Conservation (phyloP, 2,797 vertebrate genomes). For the Gadopsis marmoratus region DNA sequence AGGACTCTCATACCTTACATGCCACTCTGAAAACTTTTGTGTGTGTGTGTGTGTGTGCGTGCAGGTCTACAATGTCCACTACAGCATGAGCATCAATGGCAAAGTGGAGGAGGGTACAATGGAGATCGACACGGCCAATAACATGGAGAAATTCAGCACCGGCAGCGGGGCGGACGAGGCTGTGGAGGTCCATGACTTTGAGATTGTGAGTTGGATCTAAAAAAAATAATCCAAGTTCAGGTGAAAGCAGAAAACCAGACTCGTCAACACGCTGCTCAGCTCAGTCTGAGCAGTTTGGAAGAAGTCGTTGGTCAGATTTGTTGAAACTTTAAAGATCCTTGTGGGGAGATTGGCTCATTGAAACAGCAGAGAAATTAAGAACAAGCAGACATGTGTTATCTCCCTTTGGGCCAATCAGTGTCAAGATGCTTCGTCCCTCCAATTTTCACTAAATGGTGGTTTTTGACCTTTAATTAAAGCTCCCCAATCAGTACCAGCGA, state of each 20-base stretch:
- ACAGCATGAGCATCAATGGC: slow-evolving; percentile 97
- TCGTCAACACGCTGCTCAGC: background rate
- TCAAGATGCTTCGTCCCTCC: slow-evolving; percentile 45
- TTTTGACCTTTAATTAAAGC: slow-evolving; percentile 74
- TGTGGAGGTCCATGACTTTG: slow-evolving; percentile 94
- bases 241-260: background rate
- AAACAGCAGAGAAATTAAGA: slow-evolving; percentile 38
- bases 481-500: slow-evolving; percentile 55
- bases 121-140: slow-evolving; percentile 94
- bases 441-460: slow-evolving; percentile 65
- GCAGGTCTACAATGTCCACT: slow-evolving; percentile 96
- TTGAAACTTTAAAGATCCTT: slow-evolving; percentile 40
- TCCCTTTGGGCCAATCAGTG: slow-evolving; percentile 63
- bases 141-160: slow-evolving; percentile 94
- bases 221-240: background rate
- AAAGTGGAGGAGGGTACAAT: slow-evolving; percentile 94
- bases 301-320: slow-evolving; percentile 34
- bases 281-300: background rate
- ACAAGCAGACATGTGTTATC: slow-evolving; percentile 32
- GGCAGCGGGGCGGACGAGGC: slow-evolving; percentile 91
- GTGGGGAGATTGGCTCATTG: slow-evolving; percentile 42
- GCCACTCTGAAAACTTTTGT: slow-evolving; percentile 57
- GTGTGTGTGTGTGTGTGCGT: slow-evolving; percentile 46
- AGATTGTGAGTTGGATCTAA: slow-evolving; percentile 88
- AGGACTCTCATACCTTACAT: slow-evolving; percentile 69